Evolutionary conservation across 53 echinoderm and acorn worm species (phyloP).

Genomic region (Glandiceps talaboti): DNA sequence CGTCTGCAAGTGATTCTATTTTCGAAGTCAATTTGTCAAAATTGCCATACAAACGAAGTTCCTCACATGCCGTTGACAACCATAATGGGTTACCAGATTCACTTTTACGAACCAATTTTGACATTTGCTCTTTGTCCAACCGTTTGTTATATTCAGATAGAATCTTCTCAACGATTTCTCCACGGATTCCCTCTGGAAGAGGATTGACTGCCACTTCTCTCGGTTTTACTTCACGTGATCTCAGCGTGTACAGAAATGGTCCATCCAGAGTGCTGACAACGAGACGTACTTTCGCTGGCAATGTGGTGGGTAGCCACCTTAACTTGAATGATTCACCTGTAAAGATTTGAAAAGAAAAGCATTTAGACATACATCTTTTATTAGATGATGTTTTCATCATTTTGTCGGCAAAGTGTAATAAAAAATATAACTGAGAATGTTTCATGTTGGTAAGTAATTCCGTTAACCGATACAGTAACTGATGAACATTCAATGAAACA

Average conservation of each 20-base stretch:
- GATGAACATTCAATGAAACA: no score
- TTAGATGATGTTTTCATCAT: no score
- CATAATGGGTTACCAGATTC: neutral
- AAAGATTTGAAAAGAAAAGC: no score
- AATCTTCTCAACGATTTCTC: neutral
- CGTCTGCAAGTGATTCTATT: neutral
- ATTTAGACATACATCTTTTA: no score
- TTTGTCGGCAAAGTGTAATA: no score
- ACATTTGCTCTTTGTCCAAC: neutral
- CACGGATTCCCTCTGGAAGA: neutral
- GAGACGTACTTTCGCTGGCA: neutral
- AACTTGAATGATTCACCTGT: neutral
- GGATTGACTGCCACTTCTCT: neutral
- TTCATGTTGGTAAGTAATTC: no score
- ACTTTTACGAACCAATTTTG: neutral
- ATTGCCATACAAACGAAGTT: neutral
- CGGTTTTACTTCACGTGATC: neutral
- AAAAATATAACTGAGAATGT: no score
- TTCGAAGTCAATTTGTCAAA: neutral
- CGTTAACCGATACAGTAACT: no score
- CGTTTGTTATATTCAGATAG: neutral
- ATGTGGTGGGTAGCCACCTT: neutral
- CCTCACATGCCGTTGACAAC: neutral
- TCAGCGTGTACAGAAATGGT: neutral
- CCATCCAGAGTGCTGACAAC: neutral